These are phyloP conservation scores for Hippolais icterina DNA, from an alignment of 2,113 vertebrate genomes.

Conservation along the genomic window DNA sequence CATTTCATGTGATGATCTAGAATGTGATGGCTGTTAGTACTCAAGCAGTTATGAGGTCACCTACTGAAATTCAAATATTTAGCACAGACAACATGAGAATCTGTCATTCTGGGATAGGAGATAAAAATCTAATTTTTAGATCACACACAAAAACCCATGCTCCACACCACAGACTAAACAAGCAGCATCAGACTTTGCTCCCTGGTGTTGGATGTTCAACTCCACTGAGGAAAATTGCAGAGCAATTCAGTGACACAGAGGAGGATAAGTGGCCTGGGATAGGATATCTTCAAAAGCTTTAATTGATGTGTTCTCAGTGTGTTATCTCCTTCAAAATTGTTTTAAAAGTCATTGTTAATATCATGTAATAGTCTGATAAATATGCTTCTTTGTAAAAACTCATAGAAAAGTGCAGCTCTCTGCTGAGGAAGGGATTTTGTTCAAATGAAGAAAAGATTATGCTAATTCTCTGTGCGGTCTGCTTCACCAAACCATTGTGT, in stretches of 20 bases:
- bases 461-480: not conserved
- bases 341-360: not conserved
- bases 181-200: not conserved
- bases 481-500: not conserved
- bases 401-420: not conserved
- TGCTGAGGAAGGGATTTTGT: not conserved
- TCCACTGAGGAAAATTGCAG: not conserved
- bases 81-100: not conserved
- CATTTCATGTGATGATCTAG: not conserved
- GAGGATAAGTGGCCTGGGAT: not conserved
- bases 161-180: not conserved
- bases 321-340: not conserved
- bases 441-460: slow-evolving; percentile 9
- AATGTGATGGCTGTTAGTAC: not conserved
- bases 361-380: not conserved
- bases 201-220: not conserved
- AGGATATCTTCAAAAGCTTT: not conserved
- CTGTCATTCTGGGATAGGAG: not conserved
- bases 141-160: not conserved
- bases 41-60: not conserved
- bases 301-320: not conserved
- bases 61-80: not conserved
- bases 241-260: not conserved
- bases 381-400: not conserved
- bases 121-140: not conserved